These are phyloP conservation scores for Drosophila teissieri DNA, from an alignment of 1,140 invertebrate species.

Conservation along the genomic window DNA sequence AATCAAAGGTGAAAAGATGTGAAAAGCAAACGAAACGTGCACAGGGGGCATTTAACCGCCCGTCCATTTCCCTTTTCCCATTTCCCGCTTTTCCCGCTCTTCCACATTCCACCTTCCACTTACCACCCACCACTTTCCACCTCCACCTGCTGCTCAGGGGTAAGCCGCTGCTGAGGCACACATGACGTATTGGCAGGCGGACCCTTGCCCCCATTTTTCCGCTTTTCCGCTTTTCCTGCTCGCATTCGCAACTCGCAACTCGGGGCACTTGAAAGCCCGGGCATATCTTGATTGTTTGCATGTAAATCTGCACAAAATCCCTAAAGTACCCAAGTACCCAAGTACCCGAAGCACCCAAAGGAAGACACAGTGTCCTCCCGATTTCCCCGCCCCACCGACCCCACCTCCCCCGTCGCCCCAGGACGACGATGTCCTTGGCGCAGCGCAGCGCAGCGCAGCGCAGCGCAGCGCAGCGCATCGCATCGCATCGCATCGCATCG, in stretches of 20 bases:
- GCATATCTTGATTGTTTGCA: conserved; percentile 82
- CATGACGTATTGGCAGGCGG: conserved; percentile 72
- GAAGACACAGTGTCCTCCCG: conserved; percentile 26
- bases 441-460: conserved; percentile 48
- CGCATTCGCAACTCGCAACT: conserved; percentile 52
- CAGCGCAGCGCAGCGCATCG: conserved; percentile 49
- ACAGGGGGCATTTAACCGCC: conserved; percentile 44
- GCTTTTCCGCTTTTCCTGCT: conserved; percentile 50
- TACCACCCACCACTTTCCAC: background rate
- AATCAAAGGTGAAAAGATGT: conserved; percentile 77
- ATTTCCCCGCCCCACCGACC: background rate
- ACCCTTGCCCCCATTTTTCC: conserved; percentile 12
- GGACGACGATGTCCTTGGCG: conserved; percentile 62
- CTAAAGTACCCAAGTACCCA: conserved; percentile 72
- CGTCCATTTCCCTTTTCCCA: conserved; percentile 1
- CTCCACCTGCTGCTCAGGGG: conserved; percentile 17
- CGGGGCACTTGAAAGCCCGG: conserved; percentile 73
- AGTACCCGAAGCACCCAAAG: conserved; percentile 42
- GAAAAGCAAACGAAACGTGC: conserved; percentile 73
- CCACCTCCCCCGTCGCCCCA: background rate
- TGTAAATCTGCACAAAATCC: conserved; percentile 82
- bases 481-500: conserved; percentile 49
- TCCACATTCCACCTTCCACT: background rate
- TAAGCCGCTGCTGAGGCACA: conserved; percentile 52
- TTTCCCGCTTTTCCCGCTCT: conserved; percentile 9